Base-by-base conservation (phyloP, 2,888 invertebrate genomes). In the Bibio marci region DNA sequence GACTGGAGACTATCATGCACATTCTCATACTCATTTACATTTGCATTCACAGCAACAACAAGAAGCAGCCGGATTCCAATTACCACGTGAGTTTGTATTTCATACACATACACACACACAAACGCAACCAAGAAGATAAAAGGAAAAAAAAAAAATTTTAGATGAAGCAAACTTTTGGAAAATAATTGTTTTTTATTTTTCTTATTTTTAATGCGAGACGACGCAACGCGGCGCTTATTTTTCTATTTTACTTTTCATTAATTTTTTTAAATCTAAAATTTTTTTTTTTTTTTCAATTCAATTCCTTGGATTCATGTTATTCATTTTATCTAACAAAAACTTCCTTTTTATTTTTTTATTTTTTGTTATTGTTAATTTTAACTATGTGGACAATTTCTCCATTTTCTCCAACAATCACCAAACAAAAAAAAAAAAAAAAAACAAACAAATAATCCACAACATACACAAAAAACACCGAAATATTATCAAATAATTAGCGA, bases 1-100 rank as follows among this genome's bases (percentile, higher is more conserved):
- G 87, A 87, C 87, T 51, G 86, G 87, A 58, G 86, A 86, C 67
- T 86, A 83, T 67, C 88, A 88, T 65, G 85, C 86, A 55, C 88
- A 90, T 67, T 85, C 87, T 50, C 88, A 88, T 63, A 85, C 86
- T 52, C 86, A 87, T 66, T 83, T 85, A 49, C 86, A 86, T 63
- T 82, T 88, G 56, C 88, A 90, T 67, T 82, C 87, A 53, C 70
- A 67, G 62, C 69, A 69, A 60, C 80, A 79, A 62, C 80, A 78
- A 62, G 81, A 80, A 60, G 70, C 71, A 36, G 66, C 69, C 48
- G 68, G 69, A 54, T 69, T 70, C 56, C 70, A 69, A 50, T 58
- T 70, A 52, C 69, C 70, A 63, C 70, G 70, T 70, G 62, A 63
- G 62, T 62, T 62, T 63, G 62, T 62, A 62, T 62, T 59, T 46